Evolutionary conservation across 2,113 vertebrate genomes (phyloP), one percentile per base, ranked within the genome.

Genomic region (Pseudopipra pipra): DNA sequence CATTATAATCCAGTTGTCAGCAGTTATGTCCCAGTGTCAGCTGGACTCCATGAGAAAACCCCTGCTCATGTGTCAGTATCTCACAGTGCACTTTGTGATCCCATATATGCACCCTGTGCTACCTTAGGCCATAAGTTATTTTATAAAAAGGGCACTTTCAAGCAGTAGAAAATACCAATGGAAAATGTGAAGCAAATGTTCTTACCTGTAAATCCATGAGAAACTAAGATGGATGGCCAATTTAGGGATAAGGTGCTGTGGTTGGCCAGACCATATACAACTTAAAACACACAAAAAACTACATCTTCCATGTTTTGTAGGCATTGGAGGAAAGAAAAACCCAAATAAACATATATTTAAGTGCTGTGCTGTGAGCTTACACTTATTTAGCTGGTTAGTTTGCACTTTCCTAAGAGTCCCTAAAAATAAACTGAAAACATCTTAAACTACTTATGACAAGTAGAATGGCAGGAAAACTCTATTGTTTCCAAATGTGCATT

Each of bases 401-500:
- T 87, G 70, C 46, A 49, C 55, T 74, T 91, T 85, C 37, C 65
- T 87, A 46, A 18, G 20, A 58, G 61, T 85, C n/a, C 66, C 79
- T 93, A 95, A 93, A 94, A 96, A 84, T 92, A 96, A 94, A 80
- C 63, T 66, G 51, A 56, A 90, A 88, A 87, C 11, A 15, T 85
- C 67, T 73, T 83, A 44, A 93, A 70, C 24, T 73, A 58, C 54
- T 90, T 93, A 56, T 4, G 17, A 35, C n/a, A 90, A 96, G 76
- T 4, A 88, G 79, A 94, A 95, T 88, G 59, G 43, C 75, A 92
- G 86, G 92, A 94, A 96, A 96, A 80, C 35, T 43, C 85, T 55
- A 80, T 90, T 95, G 90, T 90, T 94, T 90, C 83, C 76, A 86
- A 90, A 74, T 77, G 71, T 73, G 56, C 37, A 44, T n/a, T 24